These are phyloP conservation scores for Pedionomus torquatus DNA, from an alignment of 2,113 vertebrate genomes.

Conservation along the genomic window DNA sequence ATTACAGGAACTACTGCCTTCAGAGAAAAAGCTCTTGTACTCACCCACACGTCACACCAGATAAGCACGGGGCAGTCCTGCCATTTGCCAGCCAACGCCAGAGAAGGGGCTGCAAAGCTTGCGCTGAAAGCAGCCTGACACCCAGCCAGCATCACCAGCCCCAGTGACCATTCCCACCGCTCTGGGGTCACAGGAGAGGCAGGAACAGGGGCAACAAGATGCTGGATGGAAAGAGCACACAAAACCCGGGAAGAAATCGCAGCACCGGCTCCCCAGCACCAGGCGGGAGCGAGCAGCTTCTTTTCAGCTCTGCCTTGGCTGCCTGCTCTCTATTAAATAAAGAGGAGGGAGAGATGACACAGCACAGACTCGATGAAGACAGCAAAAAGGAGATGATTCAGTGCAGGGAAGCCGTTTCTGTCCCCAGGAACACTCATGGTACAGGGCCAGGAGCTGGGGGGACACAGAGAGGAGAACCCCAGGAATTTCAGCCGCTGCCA, in stretches of 20 bases:
- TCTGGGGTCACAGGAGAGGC: neutral
- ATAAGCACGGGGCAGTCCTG: neutral
- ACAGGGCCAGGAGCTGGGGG: neutral
- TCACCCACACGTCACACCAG: neutral
- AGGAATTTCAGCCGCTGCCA: neutral
- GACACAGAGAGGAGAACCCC: neutral
- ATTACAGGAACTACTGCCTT: neutral
- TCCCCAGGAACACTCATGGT: neutral
- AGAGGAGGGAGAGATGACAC: neutral
- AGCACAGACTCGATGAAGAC: neutral
- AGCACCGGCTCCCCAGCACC: neutral
- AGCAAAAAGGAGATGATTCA: neutral
- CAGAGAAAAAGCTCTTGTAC: neutral
- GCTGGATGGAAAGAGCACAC: neutral
- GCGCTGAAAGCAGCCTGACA: neutral
- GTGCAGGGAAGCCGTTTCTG: neutral
- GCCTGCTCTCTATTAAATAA: neutral
- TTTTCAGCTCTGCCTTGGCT: neutral
- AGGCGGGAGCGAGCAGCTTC: neutral
- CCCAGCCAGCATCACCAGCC: neutral
- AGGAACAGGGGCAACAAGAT: neutral
- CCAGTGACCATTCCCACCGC: neutral
- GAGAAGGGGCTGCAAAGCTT: neutral
- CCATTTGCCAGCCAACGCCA: neutral
- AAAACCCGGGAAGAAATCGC: neutral